These are phyloP conservation scores for Eupithecia tripunctaria DNA, from an alignment of 2,888 invertebrate genomes.

Conservation along the genomic window DNA sequence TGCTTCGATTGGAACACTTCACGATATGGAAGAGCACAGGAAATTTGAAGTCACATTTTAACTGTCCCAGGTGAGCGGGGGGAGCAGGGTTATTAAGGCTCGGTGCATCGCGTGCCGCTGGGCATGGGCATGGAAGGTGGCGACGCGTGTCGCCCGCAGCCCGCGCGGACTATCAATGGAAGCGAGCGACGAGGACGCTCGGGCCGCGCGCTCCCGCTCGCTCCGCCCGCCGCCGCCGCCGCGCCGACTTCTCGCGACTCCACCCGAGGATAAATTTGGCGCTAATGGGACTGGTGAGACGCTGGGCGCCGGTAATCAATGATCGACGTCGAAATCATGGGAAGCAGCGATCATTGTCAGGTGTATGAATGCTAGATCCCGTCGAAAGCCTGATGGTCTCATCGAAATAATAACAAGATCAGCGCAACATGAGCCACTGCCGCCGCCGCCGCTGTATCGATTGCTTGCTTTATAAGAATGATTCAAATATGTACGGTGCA, in stretches of 20 bases:
- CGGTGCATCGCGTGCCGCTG: constrained; percentile 65
- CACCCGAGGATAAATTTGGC: constrained; percentile 82
- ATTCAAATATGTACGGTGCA: constrained; percentile 40
- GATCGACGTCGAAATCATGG: constrained; percentile 75
- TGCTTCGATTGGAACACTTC: constrained; percentile 51
- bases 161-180: constrained; percentile 79
- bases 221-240: constrained; percentile 60
- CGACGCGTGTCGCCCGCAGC: constrained; percentile 75
- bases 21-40: constrained; percentile 47
- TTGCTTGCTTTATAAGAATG: constrained; percentile 35
- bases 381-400: constrained; percentile 40
- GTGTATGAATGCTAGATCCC: constrained; percentile 31
- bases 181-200: constrained; percentile 50
- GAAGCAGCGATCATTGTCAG: constrained; percentile 61
- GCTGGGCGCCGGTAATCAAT: constrained; percentile 80
- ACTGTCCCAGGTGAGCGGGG: constrained; percentile 52
- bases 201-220: constrained; percentile 62
- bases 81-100: constrained; percentile 57
- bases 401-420: constrained; percentile 26
- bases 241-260: constrained; percentile 71
- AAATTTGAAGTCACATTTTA: constrained; percentile 65
- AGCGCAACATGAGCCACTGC: constrained; percentile 40
- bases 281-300: constrained; percentile 76
- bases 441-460: constrained; percentile 36
- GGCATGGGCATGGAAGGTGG: constrained; percentile 61